Evolutionary conservation across 2,797 vertebrate species (phyloP).

Genomic region (Aulostomus chinensis): DNA sequence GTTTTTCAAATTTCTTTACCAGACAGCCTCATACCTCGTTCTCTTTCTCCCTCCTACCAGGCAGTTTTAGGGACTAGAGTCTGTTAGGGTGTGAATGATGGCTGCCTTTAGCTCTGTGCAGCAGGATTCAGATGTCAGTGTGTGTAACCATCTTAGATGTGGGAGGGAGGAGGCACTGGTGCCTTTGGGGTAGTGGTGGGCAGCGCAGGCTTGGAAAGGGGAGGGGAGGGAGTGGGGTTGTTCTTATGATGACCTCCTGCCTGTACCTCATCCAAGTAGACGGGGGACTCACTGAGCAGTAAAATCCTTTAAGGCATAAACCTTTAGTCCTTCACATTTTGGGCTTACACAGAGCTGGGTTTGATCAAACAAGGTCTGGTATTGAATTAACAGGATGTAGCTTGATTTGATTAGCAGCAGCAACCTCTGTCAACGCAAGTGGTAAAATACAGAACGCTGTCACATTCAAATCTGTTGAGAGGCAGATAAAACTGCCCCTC

Average conservation of each 20-base stretch:
- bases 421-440: no score
- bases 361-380: no score
- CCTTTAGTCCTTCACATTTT: no score
- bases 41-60: background rate
- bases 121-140: conserved; percentile 48
- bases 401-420: no score
- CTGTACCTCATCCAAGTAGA: conserved; percentile 22
- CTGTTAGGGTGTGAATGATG: conserved; percentile 37
- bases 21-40: background rate
- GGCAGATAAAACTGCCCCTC: no score
- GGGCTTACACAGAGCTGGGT: no score
- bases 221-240: background rate
- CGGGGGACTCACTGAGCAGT: conserved; percentile 22
- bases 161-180: conserved; percentile 11
- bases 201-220: conserved; percentile 4
- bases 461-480: no score
- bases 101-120: conserved; percentile 31
- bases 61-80: conserved; percentile 21
- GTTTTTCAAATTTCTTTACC: background rate
- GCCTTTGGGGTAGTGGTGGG: conserved; percentile 23
- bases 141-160: conserved; percentile 38
- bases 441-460: no score
- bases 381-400: no score
- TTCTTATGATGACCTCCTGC: conserved; percentile 35
- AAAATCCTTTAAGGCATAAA: conserved; percentile 36